Conservation (phyloP, 1,140 invertebrate species). For the fruit fly (Drosophila melanogaster) region Release_6_plus_ISO1_MT NT_033777.3:11720001-11720500, state of each 20-base stretch:
- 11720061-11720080: slow-evolving; percentile 66
- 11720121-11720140: slow-evolving; percentile 54
- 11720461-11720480: slow-evolving; percentile 10
- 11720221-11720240: background rate
- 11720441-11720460: background rate
- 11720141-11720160: slow-evolving; percentile 33
- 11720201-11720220: slow-evolving; percentile 1
- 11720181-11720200: background rate
- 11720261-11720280: background rate
- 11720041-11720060: slow-evolving; percentile 10
- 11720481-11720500: slow-evolving; percentile 15
- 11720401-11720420: background rate
- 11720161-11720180: slow-evolving; percentile 15
- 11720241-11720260: background rate
- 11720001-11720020: slow-evolving; percentile 18
- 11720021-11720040: slow-evolving; percentile 6
- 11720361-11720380: too few species aligned
- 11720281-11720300: too few species aligned
- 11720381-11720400: background rate
- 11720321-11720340: too few species aligned
- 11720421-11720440: background rate
- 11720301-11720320: too few species aligned
- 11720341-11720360: too few species aligned
- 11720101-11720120: slow-evolving; percentile 47
- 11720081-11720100: slow-evolving; percentile 65